Evolutionary conservation across 2,797 vertebrate species (phyloP), one percentile per base, ranked within the genome.

Genomic region (Pteropus rufus): DNA sequence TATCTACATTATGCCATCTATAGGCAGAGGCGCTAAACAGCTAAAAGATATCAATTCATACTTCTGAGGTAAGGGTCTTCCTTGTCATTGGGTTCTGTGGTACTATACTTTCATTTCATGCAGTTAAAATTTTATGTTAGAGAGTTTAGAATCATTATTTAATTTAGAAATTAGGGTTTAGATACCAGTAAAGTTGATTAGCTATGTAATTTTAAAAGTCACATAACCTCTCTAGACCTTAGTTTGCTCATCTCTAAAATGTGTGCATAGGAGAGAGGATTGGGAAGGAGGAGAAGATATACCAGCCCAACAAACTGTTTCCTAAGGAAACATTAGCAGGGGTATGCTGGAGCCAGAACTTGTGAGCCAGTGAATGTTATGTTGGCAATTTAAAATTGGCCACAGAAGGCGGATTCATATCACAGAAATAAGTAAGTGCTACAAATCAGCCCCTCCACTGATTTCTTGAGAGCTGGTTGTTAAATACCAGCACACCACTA

Each of bases 131-230:
- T 93, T 83, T 85, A 73, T 44, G 46, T 84, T 81, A 86, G n/a
- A 56, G 52, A 80, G 21, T 83, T 65, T 19, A 29, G 15, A 92
- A 34, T 92, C 41, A 92, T 89, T 24, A 70, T 0, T 83, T 67
- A 70, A 93, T 81, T 84, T 83, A 83, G 49, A 83, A 91, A 81
- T 69, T 52, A 88, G 81, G 81, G 52, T 54, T 67, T 85, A 82
- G 36, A 39, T 85, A 34, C 16, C 34, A 58, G 15, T 41, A 18
- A 88, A 67, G 24, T 34, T 81, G 67, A 81, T 29, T 16, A 81
- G 34, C 41, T 82, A 10, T 93, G 7, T 96, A 54, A 95, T 92
- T 72, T 79, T 65, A 24, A 72, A 23, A 85, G 23, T 88, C 56
- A 52, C 11, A 83, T 64, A 83, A 84, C 39, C 7, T 65, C 41